These are phyloP conservation scores for Sisyra terminalis DNA, from an alignment of 2,888 invertebrate species.

Conservation along the genomic window DNA sequence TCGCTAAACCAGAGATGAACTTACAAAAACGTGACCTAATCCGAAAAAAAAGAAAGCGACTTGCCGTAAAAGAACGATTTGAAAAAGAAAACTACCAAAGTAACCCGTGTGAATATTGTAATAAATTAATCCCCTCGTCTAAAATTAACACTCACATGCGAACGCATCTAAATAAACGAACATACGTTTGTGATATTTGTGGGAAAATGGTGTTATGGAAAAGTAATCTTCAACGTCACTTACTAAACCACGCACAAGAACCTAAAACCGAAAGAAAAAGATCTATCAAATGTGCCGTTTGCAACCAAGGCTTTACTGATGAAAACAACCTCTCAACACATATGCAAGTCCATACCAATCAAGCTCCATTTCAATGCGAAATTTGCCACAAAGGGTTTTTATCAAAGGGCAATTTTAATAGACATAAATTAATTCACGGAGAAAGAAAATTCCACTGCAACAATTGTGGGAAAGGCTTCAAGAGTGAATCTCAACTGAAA, in stretches of 20 bases:
- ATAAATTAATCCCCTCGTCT: too few species aligned
- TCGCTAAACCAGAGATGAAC: neutral
- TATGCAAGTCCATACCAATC: neutral
- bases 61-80: too few species aligned
- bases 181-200: too few species aligned
- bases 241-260: too few species aligned
- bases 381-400: constrained; percentile 3
- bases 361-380: constrained; percentile 1
- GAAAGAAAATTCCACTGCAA: constrained; percentile 12
- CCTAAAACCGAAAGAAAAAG: neutral
- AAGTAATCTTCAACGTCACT: too few species aligned
- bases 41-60: too few species aligned
- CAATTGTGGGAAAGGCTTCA: constrained; percentile 12
- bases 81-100: too few species aligned
- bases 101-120: too few species aligned
- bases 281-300: constrained; percentile 5
- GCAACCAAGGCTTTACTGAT: neutral
- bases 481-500: neutral
- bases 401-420: constrained; percentile 4
- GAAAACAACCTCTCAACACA: neutral
- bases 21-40: too few species aligned
- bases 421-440: constrained; percentile 10
- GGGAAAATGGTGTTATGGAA: too few species aligned
- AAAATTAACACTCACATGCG: too few species aligned
- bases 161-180: too few species aligned